Conservation (phyloP, 1,140 invertebrate genomes). For the Reticulitermes speratus region DNA sequence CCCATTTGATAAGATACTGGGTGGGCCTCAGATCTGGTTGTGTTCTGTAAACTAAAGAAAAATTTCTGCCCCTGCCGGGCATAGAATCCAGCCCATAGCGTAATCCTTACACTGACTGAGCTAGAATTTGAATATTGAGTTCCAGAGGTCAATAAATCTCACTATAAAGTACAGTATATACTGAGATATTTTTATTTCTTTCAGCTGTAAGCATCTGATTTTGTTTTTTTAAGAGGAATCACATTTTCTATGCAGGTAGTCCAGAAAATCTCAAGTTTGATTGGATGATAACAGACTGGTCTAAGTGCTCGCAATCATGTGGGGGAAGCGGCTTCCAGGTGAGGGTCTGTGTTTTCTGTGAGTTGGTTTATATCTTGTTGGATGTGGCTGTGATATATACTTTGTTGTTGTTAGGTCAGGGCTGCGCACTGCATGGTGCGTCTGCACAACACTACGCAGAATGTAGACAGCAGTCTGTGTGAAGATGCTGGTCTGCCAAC, state of each 20-base stretch:
- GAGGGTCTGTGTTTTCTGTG: constrained; percentile 33
- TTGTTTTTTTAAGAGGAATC: not conserved
- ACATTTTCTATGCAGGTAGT: constrained; percentile 41
- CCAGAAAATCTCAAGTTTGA: constrained; percentile 64
- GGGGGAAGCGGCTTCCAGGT: constrained; percentile 72
- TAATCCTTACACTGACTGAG: too few relatives aligned
- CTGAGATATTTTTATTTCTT: too few relatives aligned
- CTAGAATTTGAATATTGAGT: too few relatives aligned
- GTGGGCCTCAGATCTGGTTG: too few relatives aligned
- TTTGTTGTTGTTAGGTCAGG: constrained; percentile 40
- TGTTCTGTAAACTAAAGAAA: too few relatives aligned
- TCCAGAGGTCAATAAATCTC: too few relatives aligned
- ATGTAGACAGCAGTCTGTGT: constrained; percentile 65
- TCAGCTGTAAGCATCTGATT: too few relatives aligned
- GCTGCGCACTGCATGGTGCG: constrained; percentile 68
- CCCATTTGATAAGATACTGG: too few relatives aligned
- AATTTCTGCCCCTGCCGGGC: too few relatives aligned
- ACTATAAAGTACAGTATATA: too few relatives aligned
- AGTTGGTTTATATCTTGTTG: not conserved
- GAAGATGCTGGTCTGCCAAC: constrained; percentile 64
- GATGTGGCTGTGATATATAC: too few relatives aligned
- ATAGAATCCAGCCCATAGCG: too few relatives aligned
- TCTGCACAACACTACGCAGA: constrained; percentile 55
- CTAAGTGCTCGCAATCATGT: constrained; percentile 81
- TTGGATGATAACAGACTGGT: constrained; percentile 82